Evolutionary conservation across 2,888 invertebrate genomes (phyloP).

Genomic region (Callimorpha dominula): DNA sequence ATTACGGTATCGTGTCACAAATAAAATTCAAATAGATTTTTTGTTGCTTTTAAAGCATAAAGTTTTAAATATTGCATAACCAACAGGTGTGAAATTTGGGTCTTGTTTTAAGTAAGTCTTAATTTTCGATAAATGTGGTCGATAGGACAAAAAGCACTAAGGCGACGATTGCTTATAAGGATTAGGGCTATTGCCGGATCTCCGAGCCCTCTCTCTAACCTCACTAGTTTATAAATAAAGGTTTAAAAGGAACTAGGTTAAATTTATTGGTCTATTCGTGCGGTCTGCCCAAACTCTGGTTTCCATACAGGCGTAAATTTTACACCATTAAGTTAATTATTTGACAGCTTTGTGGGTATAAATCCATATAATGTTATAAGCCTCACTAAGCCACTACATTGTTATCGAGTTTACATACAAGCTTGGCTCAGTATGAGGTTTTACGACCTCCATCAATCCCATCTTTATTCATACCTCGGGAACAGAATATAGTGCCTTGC

Average conservation of each 20-base stretch:
- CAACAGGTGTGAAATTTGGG: too few species aligned
- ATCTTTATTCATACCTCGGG: constrained; percentile 18
- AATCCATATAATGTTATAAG: constrained; percentile 6
- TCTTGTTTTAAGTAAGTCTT: too few species aligned
- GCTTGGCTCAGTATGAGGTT: constrained; percentile 5
- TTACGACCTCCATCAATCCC: constrained; percentile 17
- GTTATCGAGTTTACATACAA: constrained; percentile 15
- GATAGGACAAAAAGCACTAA: too few species aligned
- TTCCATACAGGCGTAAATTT: not conserved
- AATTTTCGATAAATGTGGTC: too few species aligned
- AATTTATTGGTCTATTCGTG: not conserved
- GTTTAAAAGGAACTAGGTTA: not conserved
- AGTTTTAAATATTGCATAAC: too few species aligned
- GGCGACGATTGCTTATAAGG: too few species aligned
- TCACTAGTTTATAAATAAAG: not conserved
- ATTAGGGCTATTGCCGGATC: too few species aligned
- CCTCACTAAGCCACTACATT: constrained; percentile 15
- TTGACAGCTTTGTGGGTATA: not conserved
- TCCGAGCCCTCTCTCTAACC: too few species aligned
- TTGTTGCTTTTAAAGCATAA: too few species aligned
- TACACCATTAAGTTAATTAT: constrained; percentile 4
- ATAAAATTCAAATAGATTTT: too few species aligned
- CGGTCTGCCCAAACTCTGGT: not conserved
- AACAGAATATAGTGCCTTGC: not conserved
- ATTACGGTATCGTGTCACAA: too few species aligned